These are phyloP conservation scores for Limnothrissa miodon DNA, from an alignment of 2,113 vertebrate genomes.

Conservation along the genomic window DNA sequence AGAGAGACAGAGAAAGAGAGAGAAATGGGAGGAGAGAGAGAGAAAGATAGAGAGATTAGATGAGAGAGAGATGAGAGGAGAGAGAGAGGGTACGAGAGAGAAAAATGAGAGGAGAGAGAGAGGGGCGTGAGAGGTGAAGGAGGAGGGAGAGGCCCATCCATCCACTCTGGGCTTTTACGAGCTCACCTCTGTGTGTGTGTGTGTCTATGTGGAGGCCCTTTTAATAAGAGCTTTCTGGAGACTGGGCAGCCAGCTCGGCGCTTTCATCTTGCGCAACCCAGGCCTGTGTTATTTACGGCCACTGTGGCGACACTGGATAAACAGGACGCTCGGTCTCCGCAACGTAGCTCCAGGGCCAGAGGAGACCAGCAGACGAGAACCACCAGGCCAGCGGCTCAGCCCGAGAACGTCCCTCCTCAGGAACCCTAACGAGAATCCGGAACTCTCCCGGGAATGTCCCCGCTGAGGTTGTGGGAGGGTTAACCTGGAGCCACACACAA, in stretches of 20 bases:
- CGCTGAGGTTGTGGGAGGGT: background rate
- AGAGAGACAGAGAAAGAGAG: conserved; percentile 23
- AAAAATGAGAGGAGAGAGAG: background rate
- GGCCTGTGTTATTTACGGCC: conserved; percentile 65
- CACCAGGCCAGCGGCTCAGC: too few relatives aligned
- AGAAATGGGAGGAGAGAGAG: background rate
- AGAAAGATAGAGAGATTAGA: background rate
- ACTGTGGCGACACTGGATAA: conserved; percentile 55
- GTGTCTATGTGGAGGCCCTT: conserved; percentile 71
- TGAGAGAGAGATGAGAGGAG: background rate
- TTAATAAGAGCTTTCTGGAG: conserved; percentile 66
- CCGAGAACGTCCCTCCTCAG: too few relatives aligned
- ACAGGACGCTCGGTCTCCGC: conserved; percentile 36
- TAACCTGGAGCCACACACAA: too few relatives aligned
- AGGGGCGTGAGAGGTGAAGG: background rate
- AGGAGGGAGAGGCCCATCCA: conserved; percentile 38
- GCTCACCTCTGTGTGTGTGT: conserved; percentile 59
- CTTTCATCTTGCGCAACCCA: conserved; percentile 69
- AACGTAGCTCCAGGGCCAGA: background rate
- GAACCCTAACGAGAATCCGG: background rate
- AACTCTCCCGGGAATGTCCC: background rate
- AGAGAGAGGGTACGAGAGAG: conserved; percentile 44
- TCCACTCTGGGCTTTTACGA: conserved; percentile 51
- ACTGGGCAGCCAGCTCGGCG: conserved; percentile 50
- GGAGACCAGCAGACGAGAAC: background rate